These are phyloP conservation scores for Psittacula cyanocephala DNA, from an alignment of 2,113 vertebrate genomes.

Conservation along the genomic window DNA sequence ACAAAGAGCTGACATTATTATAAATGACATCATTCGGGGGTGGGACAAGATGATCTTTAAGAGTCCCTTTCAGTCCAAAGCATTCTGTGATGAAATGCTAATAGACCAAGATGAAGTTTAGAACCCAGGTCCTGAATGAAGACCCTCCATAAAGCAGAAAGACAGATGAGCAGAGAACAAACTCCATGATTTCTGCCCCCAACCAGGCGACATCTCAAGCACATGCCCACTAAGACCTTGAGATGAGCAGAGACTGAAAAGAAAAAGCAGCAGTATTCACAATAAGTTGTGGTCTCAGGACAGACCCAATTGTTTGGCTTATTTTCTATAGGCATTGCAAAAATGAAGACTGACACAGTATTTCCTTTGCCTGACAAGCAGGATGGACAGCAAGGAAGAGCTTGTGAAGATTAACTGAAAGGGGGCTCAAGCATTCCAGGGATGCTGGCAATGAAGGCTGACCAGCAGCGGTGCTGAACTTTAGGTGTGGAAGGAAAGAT, in stretches of 20 bases:
- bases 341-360: neutral
- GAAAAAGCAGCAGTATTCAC: neutral
- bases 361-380: neutral
- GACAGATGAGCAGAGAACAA: neutral
- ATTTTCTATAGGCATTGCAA: neutral
- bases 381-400: neutral
- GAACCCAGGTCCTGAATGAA: neutral
- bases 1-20: neutral
- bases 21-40: neutral
- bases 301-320: neutral
- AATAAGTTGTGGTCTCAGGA: neutral
- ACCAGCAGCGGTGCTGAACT: neutral
- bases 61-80: neutral
- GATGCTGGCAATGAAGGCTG: neutral
- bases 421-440: fast-evolving
- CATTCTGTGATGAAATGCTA: neutral
- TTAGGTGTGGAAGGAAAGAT: neutral
- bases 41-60: neutral
- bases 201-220: neutral
- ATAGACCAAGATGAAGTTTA: neutral
- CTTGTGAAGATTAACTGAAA: neutral
- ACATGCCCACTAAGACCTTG: neutral
- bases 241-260: neutral
- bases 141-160: neutral
- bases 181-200: neutral